These are phyloP conservation scores for Ophioderma brevispina DNA, from an alignment of 35 echinoderm and acorn worm species.

Conservation along the genomic window DNA sequence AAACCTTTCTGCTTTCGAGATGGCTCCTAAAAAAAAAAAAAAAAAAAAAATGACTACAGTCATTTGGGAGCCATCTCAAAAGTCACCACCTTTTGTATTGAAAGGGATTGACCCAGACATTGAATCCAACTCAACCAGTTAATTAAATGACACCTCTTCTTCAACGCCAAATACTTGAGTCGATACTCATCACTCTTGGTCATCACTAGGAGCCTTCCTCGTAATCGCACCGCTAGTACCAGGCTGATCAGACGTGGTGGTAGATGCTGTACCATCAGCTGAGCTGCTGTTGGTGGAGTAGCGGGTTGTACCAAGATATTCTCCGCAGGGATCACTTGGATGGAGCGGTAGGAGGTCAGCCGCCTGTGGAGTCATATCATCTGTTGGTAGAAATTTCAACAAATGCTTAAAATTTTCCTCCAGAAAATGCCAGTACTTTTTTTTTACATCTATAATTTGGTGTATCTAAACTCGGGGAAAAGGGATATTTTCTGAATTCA, in stretches of 20 bases:
- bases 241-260: background rate
- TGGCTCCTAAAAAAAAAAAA: no score
- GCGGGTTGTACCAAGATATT: background rate
- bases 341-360: background rate
- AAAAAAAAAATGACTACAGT: no score
- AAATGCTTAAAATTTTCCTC: no score
- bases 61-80: no score
- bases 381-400: background rate
- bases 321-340: background rate
- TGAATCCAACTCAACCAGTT: constrained; percentile 50
- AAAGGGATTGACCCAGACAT: no score
- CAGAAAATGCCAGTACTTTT: no score
- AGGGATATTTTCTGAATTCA: no score
- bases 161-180: constrained; percentile 62
- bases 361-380: background rate
- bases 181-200: constrained; percentile 57
- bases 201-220: background rate
- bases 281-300: constrained; percentile 8
- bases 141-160: constrained; percentile 69
- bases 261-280: background rate
- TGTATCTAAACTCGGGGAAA: no score
- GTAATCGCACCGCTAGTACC: background rate
- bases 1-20: no score
- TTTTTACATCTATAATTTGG: no score
- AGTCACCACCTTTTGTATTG: no score